Evolutionary conservation across 2,797 vertebrate species (phyloP).

Genomic region (Lerista edwardsae): DNA sequence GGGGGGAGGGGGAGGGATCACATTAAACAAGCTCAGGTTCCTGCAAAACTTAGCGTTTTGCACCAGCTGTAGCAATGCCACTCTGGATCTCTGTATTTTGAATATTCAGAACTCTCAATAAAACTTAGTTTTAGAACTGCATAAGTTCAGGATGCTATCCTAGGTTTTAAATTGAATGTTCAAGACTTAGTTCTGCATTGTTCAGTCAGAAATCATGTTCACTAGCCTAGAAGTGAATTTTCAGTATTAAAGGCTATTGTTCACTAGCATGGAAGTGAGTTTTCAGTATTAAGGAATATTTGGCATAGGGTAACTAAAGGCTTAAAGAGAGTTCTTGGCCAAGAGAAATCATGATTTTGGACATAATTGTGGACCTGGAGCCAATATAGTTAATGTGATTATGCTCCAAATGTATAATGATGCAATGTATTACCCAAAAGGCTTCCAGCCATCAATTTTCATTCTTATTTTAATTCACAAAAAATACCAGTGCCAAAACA

Average conservation of each 20-base stretch:
- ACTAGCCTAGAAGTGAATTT: background rate
- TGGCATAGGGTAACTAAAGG: background rate
- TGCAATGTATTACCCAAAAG: background rate
- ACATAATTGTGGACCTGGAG: fast-evolving
- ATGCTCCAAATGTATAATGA: constrained; percentile 11
- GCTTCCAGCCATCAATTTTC: constrained; percentile 7
- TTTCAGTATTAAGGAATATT: background rate
- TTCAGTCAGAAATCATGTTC: constrained; percentile 21
- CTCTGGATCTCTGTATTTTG: no score
- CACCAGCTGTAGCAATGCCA: no score
- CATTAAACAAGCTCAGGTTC: no score
- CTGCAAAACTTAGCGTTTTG: no score
- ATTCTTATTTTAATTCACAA: constrained; percentile 18
- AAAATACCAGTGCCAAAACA: constrained; percentile 10
- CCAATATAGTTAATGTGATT: background rate
- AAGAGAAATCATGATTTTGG: background rate
- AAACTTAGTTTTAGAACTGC: no score
- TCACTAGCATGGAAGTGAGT: background rate
- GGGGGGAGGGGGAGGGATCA: no score
- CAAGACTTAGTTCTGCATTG: background rate
- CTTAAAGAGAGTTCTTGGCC: background rate
- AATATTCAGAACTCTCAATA: no score
- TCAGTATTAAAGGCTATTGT: background rate
- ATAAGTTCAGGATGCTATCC: no score
- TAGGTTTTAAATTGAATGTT: no score